Base-by-base conservation (phyloP, 1,140 invertebrate species). In the Mactra quadrangularis region DNA sequence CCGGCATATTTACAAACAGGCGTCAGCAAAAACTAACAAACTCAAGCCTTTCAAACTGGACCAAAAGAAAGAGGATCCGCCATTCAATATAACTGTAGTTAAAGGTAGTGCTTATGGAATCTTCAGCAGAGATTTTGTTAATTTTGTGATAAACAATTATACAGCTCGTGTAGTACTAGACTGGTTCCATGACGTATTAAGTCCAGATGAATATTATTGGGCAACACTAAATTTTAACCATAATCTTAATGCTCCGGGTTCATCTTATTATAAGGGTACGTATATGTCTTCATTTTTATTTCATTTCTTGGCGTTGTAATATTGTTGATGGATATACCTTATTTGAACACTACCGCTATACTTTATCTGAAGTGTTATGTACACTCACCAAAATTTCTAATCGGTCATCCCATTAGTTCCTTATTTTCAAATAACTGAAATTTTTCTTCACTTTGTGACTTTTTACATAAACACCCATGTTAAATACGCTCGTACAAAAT, bases 191-290 rank as follows among this genome's bases (percentile, higher is more conserved):
- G 85, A 87, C 22, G 87, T 90, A 2, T 87, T 77, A 35, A 87
- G 85, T 84, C 90, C 90, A 4, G 90, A 91, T 55, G 90, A 91
- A 71, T 84, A 86, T 38, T 90, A 84, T 57, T 91, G 89, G 90
- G 74, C 87, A 11, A 90, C 89, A 7, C 71, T 91, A 19, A 81
- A 91, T 41, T 86, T 84, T 57, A 90, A 91, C 55, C 81, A 76
- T 1, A 82, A 87, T 17, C 45, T 89, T 15, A 33, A 83, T 45
- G 53, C 89, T 11, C 88, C 89, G 50, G 89, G 88, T 7, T 72
- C 85, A 31, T 90, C 76, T 47, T 76, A 76, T n/a, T 19, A n/a
- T n/a, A 71, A 55, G 31, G 70, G 70, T 68, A 52, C 25, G 41
- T 41, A 11, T 19, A 52, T 53, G 1, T 17, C 11, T 33, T 15